Evolutionary conservation across 1,140 invertebrate species (phyloP).

Genomic region (Bombus pyrosoma): DNA sequence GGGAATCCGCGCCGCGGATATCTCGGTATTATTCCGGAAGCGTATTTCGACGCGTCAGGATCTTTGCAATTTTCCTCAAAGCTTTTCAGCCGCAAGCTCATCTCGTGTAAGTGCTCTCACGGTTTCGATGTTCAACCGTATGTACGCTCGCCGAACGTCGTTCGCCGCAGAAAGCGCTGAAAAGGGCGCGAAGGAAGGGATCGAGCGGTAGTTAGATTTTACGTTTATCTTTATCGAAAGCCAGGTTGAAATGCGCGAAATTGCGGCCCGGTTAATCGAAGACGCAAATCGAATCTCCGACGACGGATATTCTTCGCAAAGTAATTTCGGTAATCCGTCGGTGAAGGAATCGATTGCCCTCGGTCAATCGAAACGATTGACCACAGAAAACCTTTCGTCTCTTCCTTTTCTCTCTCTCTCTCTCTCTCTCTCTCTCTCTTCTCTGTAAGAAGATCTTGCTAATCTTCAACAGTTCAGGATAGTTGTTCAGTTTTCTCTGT

Average conservation of each 20-base stretch:
- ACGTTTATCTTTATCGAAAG: conserved; percentile 72
- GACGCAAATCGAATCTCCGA: conserved; percentile 25
- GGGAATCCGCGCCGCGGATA: neutral
- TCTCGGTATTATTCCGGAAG: conserved; percentile 26
- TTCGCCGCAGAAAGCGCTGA: conserved; percentile 26
- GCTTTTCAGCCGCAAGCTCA: conserved; percentile 60
- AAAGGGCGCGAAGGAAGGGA: conserved; percentile 52
- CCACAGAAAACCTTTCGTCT: too few species aligned
- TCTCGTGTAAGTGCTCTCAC: conserved; percentile 60
- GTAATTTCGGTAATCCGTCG: conserved; percentile 6
- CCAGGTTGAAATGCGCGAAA: neutral
- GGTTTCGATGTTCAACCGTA: conserved; percentile 44
- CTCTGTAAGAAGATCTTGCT: too few species aligned
- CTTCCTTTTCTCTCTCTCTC: too few species aligned
- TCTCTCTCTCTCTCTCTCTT: too few species aligned
- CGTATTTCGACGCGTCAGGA: conserved; percentile 24
- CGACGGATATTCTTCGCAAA: neutral
- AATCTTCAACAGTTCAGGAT: too few species aligned
- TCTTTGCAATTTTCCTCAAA: conserved; percentile 49
- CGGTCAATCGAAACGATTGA: neutral
- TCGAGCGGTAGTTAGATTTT: conserved; percentile 75
- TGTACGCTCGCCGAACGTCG: conserved; percentile 51
- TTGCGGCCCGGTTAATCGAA: conserved; percentile 36
- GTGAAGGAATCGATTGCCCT: neutral
- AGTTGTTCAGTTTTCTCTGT: too few species aligned